Conservation (phyloP, 30 jellyfish, hydroid and myxozoan species). For the Mastigias papua region DNA sequence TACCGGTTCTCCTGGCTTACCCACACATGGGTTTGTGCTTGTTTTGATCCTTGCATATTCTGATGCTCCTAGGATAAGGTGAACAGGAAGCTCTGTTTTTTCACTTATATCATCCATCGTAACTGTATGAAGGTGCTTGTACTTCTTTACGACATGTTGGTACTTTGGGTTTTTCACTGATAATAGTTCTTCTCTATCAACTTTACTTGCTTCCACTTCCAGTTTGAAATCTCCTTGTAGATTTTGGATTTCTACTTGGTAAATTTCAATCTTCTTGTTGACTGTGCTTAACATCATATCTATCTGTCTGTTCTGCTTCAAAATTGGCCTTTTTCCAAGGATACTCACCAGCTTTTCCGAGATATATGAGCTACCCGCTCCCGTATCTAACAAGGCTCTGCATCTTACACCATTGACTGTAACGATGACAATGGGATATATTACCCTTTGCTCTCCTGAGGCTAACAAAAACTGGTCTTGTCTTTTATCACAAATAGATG, state of each 20-base stretch:
- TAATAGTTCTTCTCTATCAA: constrained; percentile 36
- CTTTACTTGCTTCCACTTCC: constrained; percentile 48
- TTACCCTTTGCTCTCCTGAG: constrained; percentile 27
- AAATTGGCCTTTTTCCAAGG: constrained; percentile 26
- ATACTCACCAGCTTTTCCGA: constrained; percentile 49
- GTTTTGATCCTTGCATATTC: constrained; percentile 58
- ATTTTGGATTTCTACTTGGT: constrained; percentile 26
- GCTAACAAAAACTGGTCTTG: constrained; percentile 37
- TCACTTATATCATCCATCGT: constrained; percentile 34
- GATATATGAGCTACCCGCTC: constrained; percentile 84
- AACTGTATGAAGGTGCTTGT: constrained; percentile 48
- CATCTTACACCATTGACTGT: constrained; percentile 54
- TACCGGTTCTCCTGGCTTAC: constrained; percentile 69
- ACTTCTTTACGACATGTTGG: constrained; percentile 23
- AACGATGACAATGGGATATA: constrained; percentile 40
- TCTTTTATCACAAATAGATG: constrained; percentile 63
- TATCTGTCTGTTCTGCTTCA: constrained; percentile 25
- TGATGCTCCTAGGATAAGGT: constrained; percentile 64
- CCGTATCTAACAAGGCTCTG: constrained; percentile 78
- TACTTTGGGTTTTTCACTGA: constrained; percentile 47
- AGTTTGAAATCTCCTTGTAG: constrained; percentile 42
- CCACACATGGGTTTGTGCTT: constrained; percentile 36
- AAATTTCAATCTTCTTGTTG: constrained; percentile 37
- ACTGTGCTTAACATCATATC: constrained; percentile 74
- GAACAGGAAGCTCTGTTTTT: constrained; percentile 63